A percentile compares a stretch with the other conserved stretches of the same genome.
Conservation (phyloP, 2,888 invertebrate species). For the Drosophila crucigera region DNA sequence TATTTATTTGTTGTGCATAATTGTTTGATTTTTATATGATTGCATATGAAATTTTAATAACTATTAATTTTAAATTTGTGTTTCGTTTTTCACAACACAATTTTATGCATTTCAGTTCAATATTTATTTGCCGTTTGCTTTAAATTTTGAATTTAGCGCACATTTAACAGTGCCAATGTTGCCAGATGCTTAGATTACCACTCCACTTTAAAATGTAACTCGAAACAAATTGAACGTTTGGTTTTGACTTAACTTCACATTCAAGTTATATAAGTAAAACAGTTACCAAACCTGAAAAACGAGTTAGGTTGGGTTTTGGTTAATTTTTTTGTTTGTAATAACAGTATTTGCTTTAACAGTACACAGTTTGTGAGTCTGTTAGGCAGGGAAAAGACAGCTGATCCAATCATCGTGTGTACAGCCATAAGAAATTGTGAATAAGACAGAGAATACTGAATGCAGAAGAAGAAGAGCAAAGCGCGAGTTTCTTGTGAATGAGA, state of each 20-base stretch:
- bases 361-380: constrained; percentile 2
- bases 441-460: constrained; percentile 7
- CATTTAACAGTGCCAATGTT: not conserved
- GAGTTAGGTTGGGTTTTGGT: not conserved
- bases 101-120: not conserved
- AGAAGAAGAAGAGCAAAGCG: constrained; percentile 56
- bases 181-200: not conserved
- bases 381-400: constrained; percentile 31
- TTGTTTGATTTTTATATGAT: not conserved
- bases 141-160: not conserved
- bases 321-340: not conserved
- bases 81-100: not conserved
- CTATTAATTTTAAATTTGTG: not conserved
- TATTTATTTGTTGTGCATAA: not conserved
- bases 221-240: not conserved
- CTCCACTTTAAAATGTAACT: not conserved
- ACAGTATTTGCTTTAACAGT: not conserved
- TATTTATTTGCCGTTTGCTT: no score
- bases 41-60: not conserved
- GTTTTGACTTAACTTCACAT: not conserved
- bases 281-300: not conserved
- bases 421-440: constrained; percentile 46
- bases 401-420: constrained; percentile 37
- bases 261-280: no score
- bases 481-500: constrained; percentile 55